Evolutionary conservation across 2,888 invertebrate genomes (phyloP), one percentile per base, ranked within the genome.

Genomic region (Helleia helle): DNA sequence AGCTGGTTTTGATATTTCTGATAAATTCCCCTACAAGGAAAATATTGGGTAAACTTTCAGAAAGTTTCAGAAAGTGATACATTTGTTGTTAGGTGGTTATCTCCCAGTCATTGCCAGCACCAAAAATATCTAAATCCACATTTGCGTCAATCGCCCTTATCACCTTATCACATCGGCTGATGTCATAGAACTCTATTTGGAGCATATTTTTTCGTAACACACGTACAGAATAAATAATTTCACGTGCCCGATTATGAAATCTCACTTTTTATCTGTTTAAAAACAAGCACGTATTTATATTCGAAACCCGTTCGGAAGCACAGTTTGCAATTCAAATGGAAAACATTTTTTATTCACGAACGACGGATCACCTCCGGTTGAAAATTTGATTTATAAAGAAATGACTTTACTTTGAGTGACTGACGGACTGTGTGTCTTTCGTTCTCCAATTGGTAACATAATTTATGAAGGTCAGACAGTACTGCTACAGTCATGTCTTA

Each of bases 131-230:
- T 48, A 50, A 50, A 55, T 52, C 54, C 41, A 38, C 46, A 55
- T 51, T 58, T 59, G 56, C 61, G 61, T 60, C 61, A 61, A 54
- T 50, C 47, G 43, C 45, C 36, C 55, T 47, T 42, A 41, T 36
- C 26, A 37, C 31, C 26, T 51, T 58, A 60, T 59, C 56, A 40
- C 44, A 43, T 52, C 42, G 40, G 40, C 46, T 51, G 54, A 57
- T 53, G 58, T 54, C 56, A 53, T 41, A 49, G 47, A 55, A 51
- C 55, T 55, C 49, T 54, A 56, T 56, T 44, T 56, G 47, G 56
- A 57, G 38, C 48, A 50, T 42, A 43, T 42, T 49, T 40, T 43
- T 36, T 46, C 36, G 44, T 42, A 29, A 41, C 37, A 37, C 36
- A 31, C 17, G 30, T 24, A 30, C 29, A 24, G 38, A 41, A 36